Percentiles rank a stretch among this genome's conserved stretches.
phyloP scores from a whole-genome alignment of 2,888 invertebrate species.

The Parnassius smintheus region DNA sequence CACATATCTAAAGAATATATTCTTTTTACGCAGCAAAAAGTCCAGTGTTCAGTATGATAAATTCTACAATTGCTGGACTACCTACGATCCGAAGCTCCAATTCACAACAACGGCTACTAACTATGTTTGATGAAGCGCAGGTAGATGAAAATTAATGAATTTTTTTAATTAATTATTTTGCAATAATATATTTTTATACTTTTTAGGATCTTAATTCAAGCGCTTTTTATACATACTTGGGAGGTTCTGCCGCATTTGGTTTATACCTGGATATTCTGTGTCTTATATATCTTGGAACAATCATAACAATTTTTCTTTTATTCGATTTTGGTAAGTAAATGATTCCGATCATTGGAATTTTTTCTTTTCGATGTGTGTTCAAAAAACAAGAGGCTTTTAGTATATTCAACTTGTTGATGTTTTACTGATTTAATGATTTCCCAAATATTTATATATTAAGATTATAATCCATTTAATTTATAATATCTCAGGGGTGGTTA shows the following conservation, averaged over 20 bases:
- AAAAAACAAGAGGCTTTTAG: no score
- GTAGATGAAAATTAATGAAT: slow-evolving; percentile 41
- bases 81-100: slow-evolving; percentile 87
- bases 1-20: not conserved
- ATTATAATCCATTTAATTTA: no score
- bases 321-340: slow-evolving; percentile 77
- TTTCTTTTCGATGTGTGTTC: no score
- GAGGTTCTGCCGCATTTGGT: slow-evolving; percentile 85
- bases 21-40: slow-evolving; percentile 83
- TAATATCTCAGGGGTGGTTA: no score
- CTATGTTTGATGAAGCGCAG: slow-evolving; percentile 81
- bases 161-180: no score
- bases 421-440: no score
- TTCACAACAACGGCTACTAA: slow-evolving; percentile 81
- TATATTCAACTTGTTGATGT: no score
- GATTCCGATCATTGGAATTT: no score
- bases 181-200: slow-evolving; percentile 3
- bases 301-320: slow-evolving; percentile 84
- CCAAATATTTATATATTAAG: no score
- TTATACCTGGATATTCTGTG: slow-evolving; percentile 87
- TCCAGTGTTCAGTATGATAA: slow-evolving; percentile 90
- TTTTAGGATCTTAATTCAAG: slow-evolving; percentile 85
- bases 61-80: slow-evolving; percentile 87
- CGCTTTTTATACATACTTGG: slow-evolving; percentile 84
- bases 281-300: slow-evolving; percentile 82